These are phyloP conservation scores for Mesorhabditis belari DNA, from an alignment of 2,888 invertebrate genomes.

Conservation along the genomic window DNA sequence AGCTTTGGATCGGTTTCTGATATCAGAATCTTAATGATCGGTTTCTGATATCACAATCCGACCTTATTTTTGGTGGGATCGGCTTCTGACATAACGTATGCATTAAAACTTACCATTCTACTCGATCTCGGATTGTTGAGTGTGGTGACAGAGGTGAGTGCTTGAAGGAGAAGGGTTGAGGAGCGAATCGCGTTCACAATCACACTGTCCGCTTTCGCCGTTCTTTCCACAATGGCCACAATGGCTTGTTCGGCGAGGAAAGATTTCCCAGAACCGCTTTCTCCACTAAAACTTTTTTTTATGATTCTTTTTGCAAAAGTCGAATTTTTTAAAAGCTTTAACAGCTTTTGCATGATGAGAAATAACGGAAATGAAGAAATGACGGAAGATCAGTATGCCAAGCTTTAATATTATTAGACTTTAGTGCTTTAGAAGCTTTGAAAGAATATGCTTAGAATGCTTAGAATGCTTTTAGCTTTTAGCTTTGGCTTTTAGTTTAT, in stretches of 20 bases:
- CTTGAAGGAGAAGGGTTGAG: background rate
- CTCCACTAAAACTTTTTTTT: background rate
- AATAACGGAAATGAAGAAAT: background rate
- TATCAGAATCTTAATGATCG: no score
- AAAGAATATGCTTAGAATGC: no score
- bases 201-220: background rate
- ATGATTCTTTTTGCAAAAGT: no score
- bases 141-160: background rate
- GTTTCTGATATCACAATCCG: no score
- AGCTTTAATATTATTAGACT: no score
- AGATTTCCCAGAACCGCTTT: background rate
- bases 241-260: background rate
- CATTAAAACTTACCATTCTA: background rate
- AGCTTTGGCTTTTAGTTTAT: no score
- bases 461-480: no score
- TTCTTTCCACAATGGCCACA: background rate
- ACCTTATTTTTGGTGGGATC: no score
- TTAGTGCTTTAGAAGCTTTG: no score
- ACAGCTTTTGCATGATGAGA: background rate
- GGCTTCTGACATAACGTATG: no score
- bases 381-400: no score
- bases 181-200: background rate
- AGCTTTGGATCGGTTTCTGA: no score
- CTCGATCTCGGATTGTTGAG: background rate
- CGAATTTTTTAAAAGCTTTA: background rate